Evolutionary conservation across 92 coral and sea anemone species (phyloP).

Genomic region (Actinostola sp.): DNA sequence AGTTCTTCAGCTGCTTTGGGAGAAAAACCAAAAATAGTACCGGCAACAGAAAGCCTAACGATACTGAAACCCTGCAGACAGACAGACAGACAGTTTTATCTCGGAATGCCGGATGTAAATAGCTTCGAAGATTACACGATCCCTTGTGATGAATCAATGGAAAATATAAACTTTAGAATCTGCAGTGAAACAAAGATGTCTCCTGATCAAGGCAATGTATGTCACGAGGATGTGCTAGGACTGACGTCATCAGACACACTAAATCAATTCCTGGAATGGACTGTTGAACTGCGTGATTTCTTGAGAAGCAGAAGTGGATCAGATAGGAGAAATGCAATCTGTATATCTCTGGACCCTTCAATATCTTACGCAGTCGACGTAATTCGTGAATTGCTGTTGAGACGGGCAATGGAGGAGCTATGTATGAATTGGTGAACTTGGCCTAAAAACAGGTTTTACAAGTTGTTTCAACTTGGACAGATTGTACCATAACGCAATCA

Average conservation of each 20-base stretch:
- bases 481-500: too few relatives aligned
- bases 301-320: slow-evolving; percentile 39
- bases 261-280: slow-evolving; percentile 42
- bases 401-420: slow-evolving; percentile 93
- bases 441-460: too few relatives aligned
- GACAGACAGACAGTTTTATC: not conserved
- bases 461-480: too few relatives aligned
- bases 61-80: too few relatives aligned
- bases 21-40: too few relatives aligned
- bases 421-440: slow-evolving; percentile 97
- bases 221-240: not conserved
- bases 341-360: slow-evolving; percentile 62
- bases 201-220: too few relatives aligned
- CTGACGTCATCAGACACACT: slow-evolving; percentile 5
- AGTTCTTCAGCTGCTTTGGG: not conserved
- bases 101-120: not conserved
- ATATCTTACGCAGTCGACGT: slow-evolving; percentile 66
- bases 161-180: not conserved
- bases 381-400: slow-evolving; percentile 75
- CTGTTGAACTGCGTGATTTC: slow-evolving; percentile 42
- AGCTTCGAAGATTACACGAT: not conserved
- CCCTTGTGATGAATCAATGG: not conserved
- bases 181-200: not conserved
- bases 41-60: too few relatives aligned
- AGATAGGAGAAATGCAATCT: slow-evolving; percentile 66